These are phyloP conservation scores for Ligdia adustata DNA, from an alignment of 2,888 invertebrate species.

Conservation along the genomic window DNA sequence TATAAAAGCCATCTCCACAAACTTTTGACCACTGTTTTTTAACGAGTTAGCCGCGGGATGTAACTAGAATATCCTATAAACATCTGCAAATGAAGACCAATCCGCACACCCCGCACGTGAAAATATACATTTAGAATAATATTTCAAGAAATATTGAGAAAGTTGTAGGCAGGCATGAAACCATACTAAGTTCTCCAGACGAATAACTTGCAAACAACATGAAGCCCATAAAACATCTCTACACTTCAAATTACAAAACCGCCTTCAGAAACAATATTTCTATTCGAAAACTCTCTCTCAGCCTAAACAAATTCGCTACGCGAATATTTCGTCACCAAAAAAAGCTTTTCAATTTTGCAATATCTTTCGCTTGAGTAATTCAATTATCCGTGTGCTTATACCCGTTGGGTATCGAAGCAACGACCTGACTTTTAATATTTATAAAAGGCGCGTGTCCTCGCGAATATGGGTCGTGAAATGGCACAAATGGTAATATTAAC, in stretches of 20 bases:
- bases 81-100: too few species aligned
- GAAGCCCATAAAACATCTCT: neutral
- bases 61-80: too few species aligned
- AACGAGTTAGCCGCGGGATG: too few species aligned
- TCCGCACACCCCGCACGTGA: too few species aligned
- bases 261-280: neutral
- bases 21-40: too few species aligned
- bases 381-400: constrained; percentile 31
- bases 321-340: constrained; percentile 16
- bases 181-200: neutral
- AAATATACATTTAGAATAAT: too few species aligned
- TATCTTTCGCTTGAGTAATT: constrained; percentile 31
- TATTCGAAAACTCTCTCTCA: neutral
- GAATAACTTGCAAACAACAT: neutral
- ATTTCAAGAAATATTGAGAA: too few species aligned
- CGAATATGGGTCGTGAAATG: constrained; percentile 14
- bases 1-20: too few species aligned
- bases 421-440: constrained; percentile 26
- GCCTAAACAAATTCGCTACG: constrained; percentile 4
- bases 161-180: too few species aligned
- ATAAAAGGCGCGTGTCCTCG: constrained; percentile 22
- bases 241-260: neutral
- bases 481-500: too few species aligned
- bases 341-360: constrained; percentile 29
- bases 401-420: constrained; percentile 26